A percentile compares a stretch with the other conserved stretches of the same genome.
Conservation (phyloP, 2,113 vertebrate species). For the Chaetodon auriga region DNA sequence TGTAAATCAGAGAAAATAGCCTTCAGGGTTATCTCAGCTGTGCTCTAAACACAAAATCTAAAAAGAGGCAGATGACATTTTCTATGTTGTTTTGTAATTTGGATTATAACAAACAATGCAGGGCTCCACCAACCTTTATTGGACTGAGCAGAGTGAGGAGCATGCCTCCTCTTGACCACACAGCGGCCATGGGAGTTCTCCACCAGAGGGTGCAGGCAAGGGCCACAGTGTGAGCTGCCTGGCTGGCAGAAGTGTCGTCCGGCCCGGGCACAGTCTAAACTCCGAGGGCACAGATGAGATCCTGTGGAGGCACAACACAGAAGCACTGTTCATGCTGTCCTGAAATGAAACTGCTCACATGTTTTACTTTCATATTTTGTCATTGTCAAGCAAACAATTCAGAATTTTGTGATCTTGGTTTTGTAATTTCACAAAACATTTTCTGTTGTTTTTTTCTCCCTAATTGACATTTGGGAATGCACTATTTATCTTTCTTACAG, state of each 20-base stretch:
- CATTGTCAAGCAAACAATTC: not conserved
- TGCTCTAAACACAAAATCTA: not conserved
- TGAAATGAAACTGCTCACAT: not conserved
- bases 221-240: slow-evolving; percentile 85
- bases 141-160: slow-evolving; percentile 59
- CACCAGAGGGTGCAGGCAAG: slow-evolving; percentile 87
- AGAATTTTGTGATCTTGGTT: not conserved
- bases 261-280: slow-evolving; percentile 89
- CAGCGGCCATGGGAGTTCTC: slow-evolving; percentile 86
- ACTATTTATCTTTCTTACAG: not conserved
- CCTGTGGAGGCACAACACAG: slow-evolving; percentile 60
- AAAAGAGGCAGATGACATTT: not conserved
- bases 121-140: slow-evolving; percentile 37
- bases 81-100: not conserved
- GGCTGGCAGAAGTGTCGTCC: slow-evolving; percentile 86
- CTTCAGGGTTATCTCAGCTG: not conserved
- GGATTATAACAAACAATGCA: not conserved
- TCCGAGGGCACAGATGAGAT: slow-evolving; percentile 84
- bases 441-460: not conserved
- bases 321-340: not conserved
- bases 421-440: too few relatives aligned
- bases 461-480: not conserved
- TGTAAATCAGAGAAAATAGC: not conserved
- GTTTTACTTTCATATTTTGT: not conserved
- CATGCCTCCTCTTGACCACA: slow-evolving; percentile 73